Evolutionary conservation across 2,888 invertebrate genomes (phyloP), one percentile per base, ranked within the genome.

Genomic region (Cecidostiba fungosa): DNA sequence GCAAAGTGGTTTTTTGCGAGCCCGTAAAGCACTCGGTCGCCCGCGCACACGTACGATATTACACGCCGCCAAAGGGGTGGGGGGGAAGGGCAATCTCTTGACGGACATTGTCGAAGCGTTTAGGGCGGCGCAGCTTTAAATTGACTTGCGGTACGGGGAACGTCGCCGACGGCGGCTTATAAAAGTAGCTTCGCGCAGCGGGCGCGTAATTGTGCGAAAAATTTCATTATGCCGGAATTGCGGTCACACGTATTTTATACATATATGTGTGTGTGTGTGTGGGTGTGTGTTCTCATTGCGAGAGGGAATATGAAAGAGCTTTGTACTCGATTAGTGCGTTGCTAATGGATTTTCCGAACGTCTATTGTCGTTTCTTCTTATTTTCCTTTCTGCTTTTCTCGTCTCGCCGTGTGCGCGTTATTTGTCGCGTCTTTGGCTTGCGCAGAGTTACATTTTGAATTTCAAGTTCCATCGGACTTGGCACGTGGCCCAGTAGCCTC

Each of bases 1-100:
- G 78, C 82, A 79, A 79, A 83, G 80, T 86, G 79, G 82, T 82
- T 85, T 86, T 86, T 86, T 83, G 69, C 85, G 74, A 74, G 54
- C 59, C 62, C 78, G 73, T 80, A 82, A 82, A 85, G 74, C 79
- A 59, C 69, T 69, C 50, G 69, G 50, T 69, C 43, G 23, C 74
- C 43, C 23, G 39, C 66, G 23, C 29, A 62, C 39, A 26, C 29
- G 74, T 62, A 47, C 74, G 66, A 81, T 29, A 62, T 81, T 81
- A 81, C 81, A 70, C 80, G 36, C 26, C 16, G 19, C 47, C 14
- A 26, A 14, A 26, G 72, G n/a, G n/a, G n/a, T n/a, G n/a, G 23
- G 16, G 23, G 29, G 19, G 29, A 32, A 26, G 29, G 54, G 74
- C 84, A 79, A 84, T 84, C 78, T 74, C 84, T 74, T 79, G 79